phyloP scores from a whole-genome alignment of 2,113 vertebrate genomes.

The Erinaceus europaeus region DNA sequence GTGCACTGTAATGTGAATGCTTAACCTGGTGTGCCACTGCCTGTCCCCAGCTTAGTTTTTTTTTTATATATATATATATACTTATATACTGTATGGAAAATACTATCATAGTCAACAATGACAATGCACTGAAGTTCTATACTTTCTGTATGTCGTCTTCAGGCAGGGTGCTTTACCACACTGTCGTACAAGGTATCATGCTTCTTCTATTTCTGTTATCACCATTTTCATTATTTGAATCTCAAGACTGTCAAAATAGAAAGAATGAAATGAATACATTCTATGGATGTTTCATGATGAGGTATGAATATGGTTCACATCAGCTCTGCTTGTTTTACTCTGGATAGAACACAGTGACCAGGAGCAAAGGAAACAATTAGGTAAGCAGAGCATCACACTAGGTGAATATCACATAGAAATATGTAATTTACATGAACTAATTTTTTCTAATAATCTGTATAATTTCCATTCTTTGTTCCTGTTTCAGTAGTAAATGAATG shows the following conservation, averaged over 20 bases:
- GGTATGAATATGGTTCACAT: accelerated
- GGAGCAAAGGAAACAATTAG: no score
- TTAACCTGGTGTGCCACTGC: no score
- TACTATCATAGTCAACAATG: background rate
- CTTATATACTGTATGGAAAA: background rate
- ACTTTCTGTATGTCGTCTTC: no score
- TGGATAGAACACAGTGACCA: background rate
- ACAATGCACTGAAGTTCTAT: background rate
- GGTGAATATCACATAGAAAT: background rate
- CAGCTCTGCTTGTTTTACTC: background rate
- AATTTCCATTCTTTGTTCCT: no score
- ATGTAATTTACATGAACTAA: background rate
- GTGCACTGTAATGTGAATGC: no score
- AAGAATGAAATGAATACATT: background rate
- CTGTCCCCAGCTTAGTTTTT: no score
- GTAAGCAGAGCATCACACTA: no score
- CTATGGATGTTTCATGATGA: background rate
- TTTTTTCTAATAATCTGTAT: no score
- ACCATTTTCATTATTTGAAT: background rate
- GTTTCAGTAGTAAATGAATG: no score
- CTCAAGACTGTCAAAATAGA: background rate
- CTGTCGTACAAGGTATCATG: no score
- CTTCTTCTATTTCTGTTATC: background rate
- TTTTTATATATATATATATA: no score
- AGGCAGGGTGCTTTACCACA: no score